Evolutionary conservation across 1,140 invertebrate genomes (phyloP).

Genomic region (Cylas formicarius): DNA sequence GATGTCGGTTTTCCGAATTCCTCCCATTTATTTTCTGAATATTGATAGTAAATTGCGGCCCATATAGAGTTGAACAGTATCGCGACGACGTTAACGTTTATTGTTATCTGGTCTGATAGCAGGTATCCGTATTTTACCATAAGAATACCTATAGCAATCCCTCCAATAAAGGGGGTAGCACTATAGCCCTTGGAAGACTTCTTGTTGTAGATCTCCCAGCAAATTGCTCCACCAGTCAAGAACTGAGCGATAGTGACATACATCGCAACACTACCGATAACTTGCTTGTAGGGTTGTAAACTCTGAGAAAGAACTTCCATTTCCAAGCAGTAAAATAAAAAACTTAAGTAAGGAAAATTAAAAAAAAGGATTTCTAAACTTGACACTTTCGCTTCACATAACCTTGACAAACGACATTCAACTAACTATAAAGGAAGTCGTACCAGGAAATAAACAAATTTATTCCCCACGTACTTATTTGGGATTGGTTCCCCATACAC

Average conservation of each 20-base stretch:
- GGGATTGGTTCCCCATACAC: too few relatives aligned
- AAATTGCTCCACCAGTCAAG: slow-evolving; percentile 57
- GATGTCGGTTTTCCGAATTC: slow-evolving; percentile 44
- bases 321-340: too few relatives aligned
- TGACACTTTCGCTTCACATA: too few relatives aligned
- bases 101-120: slow-evolving; percentile 62
- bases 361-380: too few relatives aligned
- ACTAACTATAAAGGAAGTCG: too few relatives aligned
- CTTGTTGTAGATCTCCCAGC: slow-evolving; percentile 62
- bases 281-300: slow-evolving; percentile 49
- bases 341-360: too few relatives aligned
- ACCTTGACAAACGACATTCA: too few relatives aligned
- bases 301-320: slow-evolving; percentile 44
- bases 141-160: slow-evolving; percentile 59
- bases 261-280: slow-evolving; percentile 47
- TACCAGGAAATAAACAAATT: too few relatives aligned
- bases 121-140: slow-evolving; percentile 65
- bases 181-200: slow-evolving; percentile 54
- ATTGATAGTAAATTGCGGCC: slow-evolving; percentile 56
- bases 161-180: slow-evolving; percentile 61
- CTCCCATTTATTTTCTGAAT: slow-evolving; percentile 50
- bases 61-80: slow-evolving; percentile 59
- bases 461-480: too few relatives aligned
- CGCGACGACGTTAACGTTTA: slow-evolving; percentile 65
- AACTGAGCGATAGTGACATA: slow-evolving; percentile 57